phyloP scores from a whole-genome alignment of 2,797 vertebrate genomes.

The Macrochelys suwanniensis region DNA sequence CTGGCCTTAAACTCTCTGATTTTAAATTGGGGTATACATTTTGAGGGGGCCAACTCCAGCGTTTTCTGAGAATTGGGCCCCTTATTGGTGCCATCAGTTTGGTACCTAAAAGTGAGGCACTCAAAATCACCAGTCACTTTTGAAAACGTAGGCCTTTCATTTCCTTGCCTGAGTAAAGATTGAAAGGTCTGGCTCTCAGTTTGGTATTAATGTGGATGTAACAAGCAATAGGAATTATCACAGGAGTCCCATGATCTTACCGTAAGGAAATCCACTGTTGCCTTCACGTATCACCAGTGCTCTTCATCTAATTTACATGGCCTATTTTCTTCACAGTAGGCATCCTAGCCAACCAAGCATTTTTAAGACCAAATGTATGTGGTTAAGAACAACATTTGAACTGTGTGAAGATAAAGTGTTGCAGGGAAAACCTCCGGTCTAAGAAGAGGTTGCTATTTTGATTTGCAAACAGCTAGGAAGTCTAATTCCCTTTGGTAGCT shows the following conservation, averaged over 20 bases:
- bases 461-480: conserved; percentile 52
- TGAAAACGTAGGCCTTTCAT: neutral
- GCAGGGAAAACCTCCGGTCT: conserved; percentile 42
- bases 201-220: neutral
- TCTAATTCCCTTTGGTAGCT: conserved; percentile 29
- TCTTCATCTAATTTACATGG: neutral
- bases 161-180: neutral
- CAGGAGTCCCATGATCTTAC: neutral
- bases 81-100: neutral
- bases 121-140: neutral
- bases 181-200: neutral
- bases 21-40: neutral
- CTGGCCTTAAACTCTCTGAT: neutral
- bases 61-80: neutral
- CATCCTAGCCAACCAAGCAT: conserved; percentile 36
- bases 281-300: neutral
- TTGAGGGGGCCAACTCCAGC: neutral
- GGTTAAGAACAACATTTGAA: conserved; percentile 44
- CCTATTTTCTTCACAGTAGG: neutral
- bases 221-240: neutral
- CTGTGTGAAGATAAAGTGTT: conserved; percentile 13
- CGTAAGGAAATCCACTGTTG: neutral
- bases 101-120: neutral
- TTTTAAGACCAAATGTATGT: conserved; percentile 44
- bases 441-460: conserved; percentile 62